Evolutionary conservation across 2,113 vertebrate genomes (phyloP), one percentile per base, ranked within the genome.

Genomic region (Mastomys natalensis): DNA sequence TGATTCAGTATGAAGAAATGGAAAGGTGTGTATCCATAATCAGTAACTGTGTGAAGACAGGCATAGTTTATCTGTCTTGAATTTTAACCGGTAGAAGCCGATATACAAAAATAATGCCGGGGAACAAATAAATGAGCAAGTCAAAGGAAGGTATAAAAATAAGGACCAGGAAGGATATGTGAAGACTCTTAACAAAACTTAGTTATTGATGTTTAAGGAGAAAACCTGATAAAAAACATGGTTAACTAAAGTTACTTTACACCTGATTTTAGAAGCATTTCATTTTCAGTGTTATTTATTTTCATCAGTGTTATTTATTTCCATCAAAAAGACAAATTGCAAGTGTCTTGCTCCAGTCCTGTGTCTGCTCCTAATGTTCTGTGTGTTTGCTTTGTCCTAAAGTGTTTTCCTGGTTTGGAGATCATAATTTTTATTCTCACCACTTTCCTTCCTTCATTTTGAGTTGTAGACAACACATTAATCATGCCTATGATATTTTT

Each of bases 371-470:
- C 77, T 78, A 96, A 89, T 82, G 16, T 51, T 81, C 62, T 81
- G 82, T 95, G 29, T 81, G 48, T 87, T 90, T 92, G 13, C 93
- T 96, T 93, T 70, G 22, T 58, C 81, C 92, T 73, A 68, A 93
- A 89, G 64, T 45, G 24, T 93, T 96, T 51, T 37, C 89, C 92
- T 82, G 53, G 11, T 90, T 96, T 48, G 73, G 43, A 73, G 45
- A 85, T 87, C 16, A 81, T 87, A 60, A 87, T 90, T 94, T 93
- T 92, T 94, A 95, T 90, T 92, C 62, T 95, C 66, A 90, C 43
- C 93, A 16, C 45, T 84, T 64, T 91, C 12, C n/a, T 34, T 12
- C 34, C 22, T 95, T 90, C 31, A 53, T 90, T 97, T 85, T 95
- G 72, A 72, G n/a, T 95, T 91, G 34, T 2, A 87, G 80, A 48